These are phyloP conservation scores for Asteroscopus sphinx DNA, from an alignment of 2,888 invertebrate species.

Conservation along the genomic window DNA sequence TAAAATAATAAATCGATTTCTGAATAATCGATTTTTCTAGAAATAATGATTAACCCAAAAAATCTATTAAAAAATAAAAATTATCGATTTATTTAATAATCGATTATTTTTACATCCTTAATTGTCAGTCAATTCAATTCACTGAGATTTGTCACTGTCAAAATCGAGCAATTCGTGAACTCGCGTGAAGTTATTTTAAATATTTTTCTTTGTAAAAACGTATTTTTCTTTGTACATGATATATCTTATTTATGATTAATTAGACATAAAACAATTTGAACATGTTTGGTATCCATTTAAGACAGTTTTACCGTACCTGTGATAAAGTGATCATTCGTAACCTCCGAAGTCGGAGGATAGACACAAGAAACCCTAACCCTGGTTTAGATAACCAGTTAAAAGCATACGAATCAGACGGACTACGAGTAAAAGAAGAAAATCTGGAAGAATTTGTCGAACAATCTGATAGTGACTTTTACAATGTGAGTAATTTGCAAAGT, in stretches of 20 bases:
- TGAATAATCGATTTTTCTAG: too few relatives aligned
- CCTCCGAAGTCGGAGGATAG: constrained; percentile 68
- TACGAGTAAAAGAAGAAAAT: constrained; percentile 72
- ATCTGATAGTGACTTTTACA: constrained; percentile 81
- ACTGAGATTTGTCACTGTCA: too few relatives aligned
- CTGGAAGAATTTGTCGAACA: constrained; percentile 80
- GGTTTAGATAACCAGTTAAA: constrained; percentile 75
- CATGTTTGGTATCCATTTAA: constrained; percentile 74
- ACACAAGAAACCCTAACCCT: constrained; percentile 71
- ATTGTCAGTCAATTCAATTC: too few relatives aligned
- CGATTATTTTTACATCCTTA: too few relatives aligned
- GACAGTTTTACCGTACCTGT: constrained; percentile 69
- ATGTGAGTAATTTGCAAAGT: constrained; percentile 62
- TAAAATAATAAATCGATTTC: too few relatives aligned
- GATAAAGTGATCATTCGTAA: constrained; percentile 75
- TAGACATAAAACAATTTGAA: constrained; percentile 1
- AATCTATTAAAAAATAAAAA: too few relatives aligned
- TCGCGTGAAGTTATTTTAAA: too few relatives aligned
- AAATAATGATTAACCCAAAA: too few relatives aligned
- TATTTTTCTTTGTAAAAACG: not conserved
- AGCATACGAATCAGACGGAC: constrained; percentile 73
- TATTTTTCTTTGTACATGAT: too few relatives aligned
- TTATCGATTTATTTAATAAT: too few relatives aligned
- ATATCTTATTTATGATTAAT: not conserved
- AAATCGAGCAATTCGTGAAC: too few relatives aligned